These are phyloP conservation scores for Clunio marinus DNA, from an alignment of 2,888 invertebrate genomes.

Conservation along the genomic window DNA sequence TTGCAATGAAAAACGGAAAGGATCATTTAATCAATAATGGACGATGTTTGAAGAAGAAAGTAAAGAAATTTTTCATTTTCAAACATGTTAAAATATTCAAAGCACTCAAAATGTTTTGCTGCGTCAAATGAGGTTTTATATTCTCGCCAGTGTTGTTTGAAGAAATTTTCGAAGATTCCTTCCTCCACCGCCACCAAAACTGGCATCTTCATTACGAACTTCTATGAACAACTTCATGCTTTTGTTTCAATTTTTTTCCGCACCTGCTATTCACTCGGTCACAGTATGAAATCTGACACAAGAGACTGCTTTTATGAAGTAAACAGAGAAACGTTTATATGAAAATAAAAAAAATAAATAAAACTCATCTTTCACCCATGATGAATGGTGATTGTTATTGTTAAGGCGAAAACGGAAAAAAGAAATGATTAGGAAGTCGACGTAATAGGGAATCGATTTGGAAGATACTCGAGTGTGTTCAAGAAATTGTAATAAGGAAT, in stretches of 20 bases:
- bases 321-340: too few species aligned
- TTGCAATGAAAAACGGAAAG: too few species aligned
- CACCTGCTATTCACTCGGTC: too few species aligned
- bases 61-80: constrained; percentile 34
- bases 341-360: not conserved
- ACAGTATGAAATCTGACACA: constrained; percentile 23
- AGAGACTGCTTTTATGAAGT: constrained; percentile 36
- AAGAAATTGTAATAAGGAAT: too few species aligned
- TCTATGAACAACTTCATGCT: too few species aligned
- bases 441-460: not conserved
- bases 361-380: not conserved
- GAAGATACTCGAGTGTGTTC: constrained; percentile 5
- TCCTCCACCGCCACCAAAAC: too few species aligned
- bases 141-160: too few species aligned
- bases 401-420: not conserved
- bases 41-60: not conserved
- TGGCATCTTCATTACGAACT: too few species aligned
- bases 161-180: too few species aligned
- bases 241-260: too few species aligned
- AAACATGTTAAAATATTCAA: constrained; percentile 21
- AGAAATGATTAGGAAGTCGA: not conserved
- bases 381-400: not conserved
- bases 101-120: not conserved
- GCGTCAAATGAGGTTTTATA: not conserved
- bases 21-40: not conserved